phyloP scores from a whole-genome alignment of 2,113 vertebrate species.

The Xiphophorus hellerii region DNA sequence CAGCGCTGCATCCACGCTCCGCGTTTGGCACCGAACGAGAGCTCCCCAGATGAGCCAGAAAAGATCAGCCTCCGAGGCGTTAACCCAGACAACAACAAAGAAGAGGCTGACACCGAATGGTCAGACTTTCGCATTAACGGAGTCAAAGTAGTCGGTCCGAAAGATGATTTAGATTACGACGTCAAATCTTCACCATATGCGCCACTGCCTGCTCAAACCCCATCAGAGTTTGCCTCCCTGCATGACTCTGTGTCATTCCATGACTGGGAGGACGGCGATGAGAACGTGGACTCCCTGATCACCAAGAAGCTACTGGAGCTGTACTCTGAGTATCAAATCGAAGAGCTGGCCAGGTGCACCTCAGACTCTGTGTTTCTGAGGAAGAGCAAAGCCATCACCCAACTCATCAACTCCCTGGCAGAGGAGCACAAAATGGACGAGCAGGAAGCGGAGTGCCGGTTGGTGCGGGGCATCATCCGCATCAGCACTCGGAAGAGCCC shows the following conservation, averaged over 20 bases:
- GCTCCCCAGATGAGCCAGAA: conserved; percentile 62
- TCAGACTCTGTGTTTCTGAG: conserved; percentile 93
- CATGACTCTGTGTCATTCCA: conserved; percentile 76
- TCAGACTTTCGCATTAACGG: conserved; percentile 85
- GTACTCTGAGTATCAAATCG: conserved; percentile 96
- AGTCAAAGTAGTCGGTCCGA: conserved; percentile 63
- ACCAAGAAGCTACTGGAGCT: conserved; percentile 94
- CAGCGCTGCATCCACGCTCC: conserved; percentile 63
- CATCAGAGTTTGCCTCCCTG: conserved; percentile 76
- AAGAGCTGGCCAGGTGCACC: conserved; percentile 93
- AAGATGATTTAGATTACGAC: conserved; percentile 80
- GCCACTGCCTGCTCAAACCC: conserved; percentile 1
- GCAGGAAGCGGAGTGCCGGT: conserved; percentile 91
- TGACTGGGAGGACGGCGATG: conserved; percentile 85
- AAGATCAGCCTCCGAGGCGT: conserved; percentile 59
- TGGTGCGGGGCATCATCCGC: conserved; percentile 94
- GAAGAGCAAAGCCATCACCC: conserved; percentile 93
- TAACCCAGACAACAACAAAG: conserved; percentile 32
- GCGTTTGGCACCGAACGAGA: conserved; percentile 68
- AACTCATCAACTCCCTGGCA: conserved; percentile 88
- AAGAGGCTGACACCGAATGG: conserved; percentile 80
- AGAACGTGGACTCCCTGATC: conserved; percentile 90
- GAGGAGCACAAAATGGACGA: conserved; percentile 82
- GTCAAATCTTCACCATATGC: conserved; percentile 14
- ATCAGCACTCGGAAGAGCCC: conserved; percentile 90